Base-by-base conservation (phyloP, 2,888 invertebrate species). In the Nymphalis urticae region DNA sequence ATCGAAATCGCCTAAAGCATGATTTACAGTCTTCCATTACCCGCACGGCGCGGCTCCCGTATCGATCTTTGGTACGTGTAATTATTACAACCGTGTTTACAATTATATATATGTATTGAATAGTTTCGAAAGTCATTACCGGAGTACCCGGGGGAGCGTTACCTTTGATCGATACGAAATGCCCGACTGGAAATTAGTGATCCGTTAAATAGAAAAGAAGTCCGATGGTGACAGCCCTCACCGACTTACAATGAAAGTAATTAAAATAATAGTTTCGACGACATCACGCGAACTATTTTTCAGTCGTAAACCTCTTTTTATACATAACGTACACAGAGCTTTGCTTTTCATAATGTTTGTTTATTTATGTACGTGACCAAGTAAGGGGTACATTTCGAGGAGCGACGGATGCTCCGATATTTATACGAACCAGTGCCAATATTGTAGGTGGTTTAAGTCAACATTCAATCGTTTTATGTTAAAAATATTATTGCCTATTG, bases 191-290 rank as follows among this genome's bases (percentile, higher is more conserved):
- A 85, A 85, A 80, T 82, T 82, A 79, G 81, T 80, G 80, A 82
- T 82, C 81, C 82, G 82, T 77, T 69, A 69, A 73, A 72, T 75
- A 72, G 66, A 74, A 78, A 76, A 73, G 73, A 81, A 70, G 81
- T 78, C 76, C 81, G 84, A 83, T 79, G 80, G 77, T 82, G 88
- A 85, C 85, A 84, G 85, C 82, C 85, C 85, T 80, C 79, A 75
- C 80, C 76, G 82, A 69, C 71, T 58, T 69, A 86, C 85, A 84
- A 85, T 83, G 84, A 86, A 89, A 86, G 87, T 90, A 90, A 90
- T 91, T 90, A 90, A 90, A 90, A 89, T 89, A 89, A 90, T 89
- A 88, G 88, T 85, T 79, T 73, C 77, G 76, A 79, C 82, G 80
- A 82, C 81, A 84, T 85, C 91, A 91, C 90, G 90, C 90, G 77